Percentiles rank a stretch among this genome's conserved stretches.
Conservation (phyloP, 23 tunicate species). For the Ascidia mentula region DNA sequence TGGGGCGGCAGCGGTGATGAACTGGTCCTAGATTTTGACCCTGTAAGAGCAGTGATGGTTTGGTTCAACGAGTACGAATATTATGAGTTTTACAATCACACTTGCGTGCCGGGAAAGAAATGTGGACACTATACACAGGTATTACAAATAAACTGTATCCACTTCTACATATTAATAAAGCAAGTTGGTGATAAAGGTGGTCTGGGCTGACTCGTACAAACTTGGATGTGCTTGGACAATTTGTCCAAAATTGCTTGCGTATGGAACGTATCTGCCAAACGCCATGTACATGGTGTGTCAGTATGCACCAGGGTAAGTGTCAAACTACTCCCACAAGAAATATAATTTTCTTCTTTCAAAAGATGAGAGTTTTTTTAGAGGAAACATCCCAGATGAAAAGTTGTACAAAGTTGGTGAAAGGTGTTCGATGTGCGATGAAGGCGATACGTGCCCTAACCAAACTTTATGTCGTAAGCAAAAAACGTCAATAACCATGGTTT, state of each 20-base stretch:
- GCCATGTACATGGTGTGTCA: constrained; percentile 88
- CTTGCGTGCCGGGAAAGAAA: constrained; percentile 68
- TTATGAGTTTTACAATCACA: constrained; percentile 57
- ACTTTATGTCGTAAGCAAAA: constrained; percentile 67
- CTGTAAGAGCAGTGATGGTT: constrained; percentile 30
- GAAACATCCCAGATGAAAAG: constrained; percentile 46
- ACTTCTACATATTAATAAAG: no score
- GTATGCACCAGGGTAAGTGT: constrained; percentile 88
- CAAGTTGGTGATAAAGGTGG: no score
- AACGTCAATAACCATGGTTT: no score
- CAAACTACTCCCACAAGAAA: background rate
- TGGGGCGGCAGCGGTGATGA: constrained; percentile 82
- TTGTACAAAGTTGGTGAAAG: constrained; percentile 70
- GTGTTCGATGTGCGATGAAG: constrained; percentile 58
- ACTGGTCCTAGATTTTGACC: constrained; percentile 54
- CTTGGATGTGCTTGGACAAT: constrained; percentile 84
- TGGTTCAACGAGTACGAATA: constrained; percentile 81
- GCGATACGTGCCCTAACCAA: constrained; percentile 76
- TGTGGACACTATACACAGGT: constrained; percentile 98
- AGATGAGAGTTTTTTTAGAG: constrained; percentile 23
- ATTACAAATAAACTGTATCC: background rate
- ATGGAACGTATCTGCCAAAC: constrained; percentile 21
- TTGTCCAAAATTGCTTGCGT: constrained; percentile 43
- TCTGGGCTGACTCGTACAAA: constrained; percentile 84
- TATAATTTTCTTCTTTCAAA: background rate